These are phyloP conservation scores for Apostichopus parvimensis DNA, from an alignment of 35 echinoderm and acorn worm genomes.

Conservation along the genomic window DNA sequence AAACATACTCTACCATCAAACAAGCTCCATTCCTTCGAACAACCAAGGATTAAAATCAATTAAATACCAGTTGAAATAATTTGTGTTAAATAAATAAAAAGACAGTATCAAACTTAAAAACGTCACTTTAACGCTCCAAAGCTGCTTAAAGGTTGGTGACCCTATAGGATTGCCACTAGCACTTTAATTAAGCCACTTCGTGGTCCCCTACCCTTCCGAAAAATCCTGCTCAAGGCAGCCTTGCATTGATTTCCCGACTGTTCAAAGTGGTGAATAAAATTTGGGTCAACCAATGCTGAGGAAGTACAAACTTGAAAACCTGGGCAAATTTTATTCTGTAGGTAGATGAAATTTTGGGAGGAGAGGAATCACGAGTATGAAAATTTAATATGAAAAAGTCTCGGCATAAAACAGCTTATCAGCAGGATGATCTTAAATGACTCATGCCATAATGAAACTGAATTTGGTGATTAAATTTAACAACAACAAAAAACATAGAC, in stretches of 20 bases:
- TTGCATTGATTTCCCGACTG: not conserved
- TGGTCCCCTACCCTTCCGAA: not conserved
- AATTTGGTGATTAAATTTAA: too few species aligned
- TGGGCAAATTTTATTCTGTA: not conserved
- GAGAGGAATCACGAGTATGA: too few species aligned
- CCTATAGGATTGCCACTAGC: conserved; percentile 25
- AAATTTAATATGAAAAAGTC: too few species aligned
- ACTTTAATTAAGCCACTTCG: conserved; percentile 18
- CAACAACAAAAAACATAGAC: too few species aligned
- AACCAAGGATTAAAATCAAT: too few species aligned
- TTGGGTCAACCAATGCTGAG: conserved; percentile 19
- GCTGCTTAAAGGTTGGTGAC: conserved; percentile 10
- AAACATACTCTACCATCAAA: too few species aligned
- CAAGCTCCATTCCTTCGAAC: too few species aligned
- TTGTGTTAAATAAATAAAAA: not conserved
- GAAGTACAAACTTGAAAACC: not conserved
- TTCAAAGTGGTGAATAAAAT: not conserved
- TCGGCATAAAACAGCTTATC: too few species aligned
- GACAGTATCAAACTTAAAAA: not conserved
- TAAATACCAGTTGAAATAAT: not conserved
- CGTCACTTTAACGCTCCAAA: not conserved
- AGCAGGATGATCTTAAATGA: too few species aligned
- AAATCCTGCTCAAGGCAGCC: not conserved
- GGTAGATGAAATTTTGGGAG: not conserved
- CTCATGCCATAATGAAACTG: too few species aligned